A percentile compares a stretch with the other conserved stretches of the same genome.
These are phyloP conservation scores for Microctonus hyperodae DNA, from an alignment of 2,888 invertebrate species.

Conservation along the genomic window DNA sequence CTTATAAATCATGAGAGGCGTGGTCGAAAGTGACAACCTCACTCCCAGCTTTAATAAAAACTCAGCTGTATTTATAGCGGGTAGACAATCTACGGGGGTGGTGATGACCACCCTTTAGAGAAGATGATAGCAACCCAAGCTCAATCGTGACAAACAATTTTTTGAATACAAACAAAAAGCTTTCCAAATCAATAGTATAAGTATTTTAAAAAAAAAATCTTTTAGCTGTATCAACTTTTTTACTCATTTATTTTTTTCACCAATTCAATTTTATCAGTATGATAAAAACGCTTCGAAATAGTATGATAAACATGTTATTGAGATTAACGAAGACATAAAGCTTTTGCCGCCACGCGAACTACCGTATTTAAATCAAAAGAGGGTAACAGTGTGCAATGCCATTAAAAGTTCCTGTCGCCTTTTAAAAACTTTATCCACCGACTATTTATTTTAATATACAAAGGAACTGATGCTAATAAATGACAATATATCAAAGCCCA, in stretches of 20 bases:
- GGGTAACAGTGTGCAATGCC: slow-evolving; percentile 1
- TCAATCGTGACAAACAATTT: neutral
- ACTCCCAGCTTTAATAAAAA: slow-evolving; percentile 54
- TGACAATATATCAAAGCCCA: slow-evolving; percentile 50
- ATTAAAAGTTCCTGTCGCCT: slow-evolving; percentile 3
- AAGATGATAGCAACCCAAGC: neutral
- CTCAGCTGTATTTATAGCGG: slow-evolving; percentile 26
- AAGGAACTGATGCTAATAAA: slow-evolving; percentile 53
- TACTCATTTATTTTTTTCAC: neutral
- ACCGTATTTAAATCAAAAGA: slow-evolving; percentile 42
- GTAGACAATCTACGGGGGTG: slow-evolving; percentile 44
- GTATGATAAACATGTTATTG: neutral
- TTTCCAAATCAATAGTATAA: neutral
- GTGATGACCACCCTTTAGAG: slow-evolving; percentile 19
- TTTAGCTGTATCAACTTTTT: neutral
- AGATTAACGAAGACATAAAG: neutral
- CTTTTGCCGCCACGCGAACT: slow-evolving; percentile 4
- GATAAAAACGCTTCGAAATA: neutral
- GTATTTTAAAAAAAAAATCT: neutral
- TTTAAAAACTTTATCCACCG: slow-evolving; percentile 19
- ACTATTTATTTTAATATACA: slow-evolving; percentile 54
- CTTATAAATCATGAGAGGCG: slow-evolving; percentile 56
- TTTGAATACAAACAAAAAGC: neutral
- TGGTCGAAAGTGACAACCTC: slow-evolving; percentile 57
- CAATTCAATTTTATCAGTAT: neutral